Base-by-base conservation (phyloP, 2,797 vertebrate genomes). In the Chelon labrosus region DNA sequence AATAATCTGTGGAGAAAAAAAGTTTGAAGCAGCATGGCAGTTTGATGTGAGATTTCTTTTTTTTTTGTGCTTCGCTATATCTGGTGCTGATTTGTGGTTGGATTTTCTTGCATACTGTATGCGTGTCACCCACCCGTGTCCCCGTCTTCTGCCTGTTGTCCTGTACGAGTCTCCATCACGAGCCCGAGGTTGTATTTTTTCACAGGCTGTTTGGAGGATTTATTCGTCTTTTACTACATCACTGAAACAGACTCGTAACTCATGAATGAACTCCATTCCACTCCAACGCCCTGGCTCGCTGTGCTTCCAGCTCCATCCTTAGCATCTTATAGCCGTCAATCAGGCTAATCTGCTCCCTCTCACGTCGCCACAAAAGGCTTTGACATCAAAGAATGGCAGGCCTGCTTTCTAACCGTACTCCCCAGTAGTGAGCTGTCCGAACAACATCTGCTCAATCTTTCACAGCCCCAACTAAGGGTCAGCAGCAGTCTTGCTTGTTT, bases 201-300 rank as follows among this genome's bases (percentile, higher is more conserved):
- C 89, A 86, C 82, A 79, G 83, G 89, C 88, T 87, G 89, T 91
- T 90, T 82, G 76, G 85, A 85, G 87, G 87, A 93, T 95, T 94
- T 94, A 93, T 94, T 91, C 80, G 41, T 89, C 89, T 90, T 93
- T 93, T 92, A 93, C 93, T 90, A 92, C 89, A 89, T 90, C 90
- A 77, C 89, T 89, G 91, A 91, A 94, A 93, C 91, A 86, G 79
- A 92, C 91, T 94, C 88, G 89, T 93, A 93, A 93, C 91, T 94
- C 92, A 91, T 93, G 92, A 94, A 92, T 94, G 92, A 94, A 94
- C 92, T 88, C 85, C 85, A 88, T 91, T 92, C 91, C 92, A 89
- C 87, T 93, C 86, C 76, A 65, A 84, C 83, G 68, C 75, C 77
- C 65, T 50, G 86, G 77, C 86, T 85, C 72, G 79, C 80, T 70